These are phyloP conservation scores for Geococcyx californianus DNA, from an alignment of 2,113 vertebrate genomes.

Conservation along the genomic window DNA sequence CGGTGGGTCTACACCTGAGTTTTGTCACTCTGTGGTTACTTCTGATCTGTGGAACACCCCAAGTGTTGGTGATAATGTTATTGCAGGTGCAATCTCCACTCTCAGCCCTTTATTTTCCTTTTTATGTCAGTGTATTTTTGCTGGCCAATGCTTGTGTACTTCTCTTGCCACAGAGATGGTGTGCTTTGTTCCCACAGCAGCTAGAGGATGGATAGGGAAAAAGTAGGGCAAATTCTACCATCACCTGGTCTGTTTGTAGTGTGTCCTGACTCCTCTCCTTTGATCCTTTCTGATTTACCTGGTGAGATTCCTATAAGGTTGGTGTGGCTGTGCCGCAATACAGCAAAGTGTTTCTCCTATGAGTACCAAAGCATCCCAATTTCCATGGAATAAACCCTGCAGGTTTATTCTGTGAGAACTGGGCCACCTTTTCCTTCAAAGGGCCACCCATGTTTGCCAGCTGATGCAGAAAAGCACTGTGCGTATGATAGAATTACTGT, in stretches of 20 bases:
- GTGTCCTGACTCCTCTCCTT: not conserved
- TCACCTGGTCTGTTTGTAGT: not conserved
- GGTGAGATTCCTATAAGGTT: not conserved
- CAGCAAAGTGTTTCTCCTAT: not conserved
- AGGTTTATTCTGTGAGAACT: not conserved
- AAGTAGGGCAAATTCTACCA: not conserved
- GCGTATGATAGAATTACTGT: not conserved
- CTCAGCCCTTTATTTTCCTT: not conserved
- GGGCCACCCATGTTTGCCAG: fast-evolving
- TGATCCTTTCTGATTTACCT: not conserved
- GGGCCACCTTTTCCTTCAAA: fast-evolving
- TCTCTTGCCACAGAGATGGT: not conserved
- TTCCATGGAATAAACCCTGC: not conserved
- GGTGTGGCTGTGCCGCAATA: not conserved
- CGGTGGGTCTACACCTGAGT: not conserved
- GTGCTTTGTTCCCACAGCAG: not conserved
- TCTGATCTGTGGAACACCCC: not conserved
- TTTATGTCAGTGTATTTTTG: fast-evolving
- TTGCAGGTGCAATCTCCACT: not conserved
- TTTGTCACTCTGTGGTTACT: not conserved
- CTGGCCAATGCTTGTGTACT: not conserved
- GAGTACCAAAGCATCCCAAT: not conserved
- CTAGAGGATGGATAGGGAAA: not conserved
- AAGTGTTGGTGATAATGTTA: fast-evolving
- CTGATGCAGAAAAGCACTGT: not conserved